phyloP scores from a whole-genome alignment of 2,797 vertebrate species.

The Chaetophractus vellerosus region DNA sequence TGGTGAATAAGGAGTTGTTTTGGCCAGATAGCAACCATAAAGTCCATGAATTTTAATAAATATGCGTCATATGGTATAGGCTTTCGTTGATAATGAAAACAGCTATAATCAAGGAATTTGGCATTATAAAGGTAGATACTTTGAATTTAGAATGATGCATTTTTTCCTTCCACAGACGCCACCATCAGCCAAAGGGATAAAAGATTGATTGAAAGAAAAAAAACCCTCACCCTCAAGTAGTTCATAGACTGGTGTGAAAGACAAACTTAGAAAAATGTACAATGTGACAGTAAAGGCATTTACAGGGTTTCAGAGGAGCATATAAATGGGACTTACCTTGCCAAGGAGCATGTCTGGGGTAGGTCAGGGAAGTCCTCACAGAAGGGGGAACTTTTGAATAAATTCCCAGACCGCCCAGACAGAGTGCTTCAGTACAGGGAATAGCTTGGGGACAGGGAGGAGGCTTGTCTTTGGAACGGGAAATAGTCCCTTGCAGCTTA shows the following conservation, averaged over 20 bases:
- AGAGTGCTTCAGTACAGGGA: not conserved
- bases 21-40: not conserved
- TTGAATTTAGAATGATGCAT: conserved; percentile 25
- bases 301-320: not conserved
- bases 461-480: not conserved
- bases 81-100: not conserved
- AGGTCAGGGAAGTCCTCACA: not conserved
- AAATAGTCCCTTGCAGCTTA: not conserved
- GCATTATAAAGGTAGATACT: not conserved
- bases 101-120: conserved; percentile 7
- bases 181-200: not conserved
- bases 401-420: not conserved
- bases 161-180: conserved; percentile 24
- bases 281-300: not conserved
- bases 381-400: not conserved
- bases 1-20: not conserved
- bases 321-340: not conserved
- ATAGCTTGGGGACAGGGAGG: not conserved
- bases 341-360: not conserved
- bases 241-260: not conserved
- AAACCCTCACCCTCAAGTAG: not conserved
- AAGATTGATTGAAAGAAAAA: not conserved
- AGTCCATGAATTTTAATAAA: not conserved
- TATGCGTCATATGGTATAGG: not conserved
- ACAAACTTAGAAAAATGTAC: not conserved